These are phyloP conservation scores for Drosophila trapezifrons DNA, from an alignment of 1,140 invertebrate genomes.

Conservation along the genomic window DNA sequence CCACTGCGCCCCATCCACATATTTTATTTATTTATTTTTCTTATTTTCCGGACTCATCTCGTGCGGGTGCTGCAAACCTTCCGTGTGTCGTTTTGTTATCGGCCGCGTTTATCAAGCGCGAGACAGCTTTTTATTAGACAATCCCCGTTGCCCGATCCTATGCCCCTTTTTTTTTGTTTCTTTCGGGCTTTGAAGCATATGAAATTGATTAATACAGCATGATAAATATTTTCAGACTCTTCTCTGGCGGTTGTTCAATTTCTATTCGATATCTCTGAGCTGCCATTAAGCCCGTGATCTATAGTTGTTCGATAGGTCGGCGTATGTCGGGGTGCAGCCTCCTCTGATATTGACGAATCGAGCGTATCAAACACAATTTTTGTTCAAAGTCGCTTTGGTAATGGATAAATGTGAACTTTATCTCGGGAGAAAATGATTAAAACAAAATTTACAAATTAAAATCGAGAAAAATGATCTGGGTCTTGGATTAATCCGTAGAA, in stretches of 20 bases:
- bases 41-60: conserved; percentile 32
- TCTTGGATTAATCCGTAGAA: conserved; percentile 6
- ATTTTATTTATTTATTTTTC: conserved; percentile 23
- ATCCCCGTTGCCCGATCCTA: conserved; percentile 30
- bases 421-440: conserved; percentile 43
- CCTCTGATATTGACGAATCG: conserved; percentile 20
- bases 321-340: conserved; percentile 40
- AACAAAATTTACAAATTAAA: conserved; percentile 45
- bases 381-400: conserved; percentile 28
- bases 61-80: conserved; percentile 62
- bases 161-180: conserved; percentile 9
- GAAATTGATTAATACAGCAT: conserved; percentile 81
- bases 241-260: conserved; percentile 44
- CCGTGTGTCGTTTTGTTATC: conserved; percentile 64
- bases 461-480: conserved; percentile 12
- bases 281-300: conserved; percentile 75
- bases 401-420: conserved; percentile 54
- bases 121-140: conserved; percentile 68
- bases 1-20: conserved; percentile 24
- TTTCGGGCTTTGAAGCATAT: conserved; percentile 60
- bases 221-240: conserved; percentile 75
- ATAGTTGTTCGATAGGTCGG: conserved; percentile 66
- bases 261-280: conserved; percentile 56
- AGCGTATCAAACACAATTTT: conserved; percentile 51
- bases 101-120: conserved; percentile 67